Conservation (phyloP, 1,140 invertebrate species). For the Lysiphlebus fabarum region DNA sequence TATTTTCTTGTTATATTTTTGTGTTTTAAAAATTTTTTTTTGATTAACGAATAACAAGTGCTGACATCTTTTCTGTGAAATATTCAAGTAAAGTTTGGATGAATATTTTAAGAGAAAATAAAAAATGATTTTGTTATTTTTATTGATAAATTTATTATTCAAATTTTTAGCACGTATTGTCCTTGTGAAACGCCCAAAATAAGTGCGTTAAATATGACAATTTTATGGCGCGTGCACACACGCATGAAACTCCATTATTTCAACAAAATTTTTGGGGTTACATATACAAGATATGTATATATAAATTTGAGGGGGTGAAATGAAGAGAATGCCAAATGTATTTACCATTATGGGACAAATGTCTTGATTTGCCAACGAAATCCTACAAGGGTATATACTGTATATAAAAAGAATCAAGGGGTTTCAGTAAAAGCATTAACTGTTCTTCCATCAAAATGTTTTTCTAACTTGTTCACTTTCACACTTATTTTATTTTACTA, state of each 20-base stretch:
- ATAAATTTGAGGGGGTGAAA: too few species aligned
- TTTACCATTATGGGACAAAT: constrained; percentile 44
- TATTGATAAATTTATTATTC: not conserved
- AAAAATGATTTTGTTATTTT: not conserved
- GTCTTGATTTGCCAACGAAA: constrained; percentile 44
- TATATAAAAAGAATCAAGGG: constrained; percentile 36
- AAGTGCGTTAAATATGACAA: not conserved
- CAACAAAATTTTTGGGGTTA: constrained; percentile 13
- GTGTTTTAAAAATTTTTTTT: too few species aligned
- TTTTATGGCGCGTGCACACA: constrained; percentile 14
- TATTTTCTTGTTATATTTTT: too few species aligned
- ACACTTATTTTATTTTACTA: constrained; percentile 6
- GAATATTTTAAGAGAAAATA: not conserved
- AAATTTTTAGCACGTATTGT: not conserved
- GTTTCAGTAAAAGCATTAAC: constrained; percentile 44
- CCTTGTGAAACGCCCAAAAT: constrained; percentile 12
- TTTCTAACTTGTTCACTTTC: constrained; percentile 37
- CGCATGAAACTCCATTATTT: constrained; percentile 14
- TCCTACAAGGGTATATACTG: constrained; percentile 11
- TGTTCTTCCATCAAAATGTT: constrained; percentile 36
- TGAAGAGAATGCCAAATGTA: constrained; percentile 40
- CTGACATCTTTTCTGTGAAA: not conserved
- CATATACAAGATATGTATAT: constrained; percentile 33
- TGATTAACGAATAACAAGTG: too few species aligned
- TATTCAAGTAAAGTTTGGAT: not conserved